Conservation (phyloP, 2,797 vertebrate species). For the Fringilla coelebs region DNA sequence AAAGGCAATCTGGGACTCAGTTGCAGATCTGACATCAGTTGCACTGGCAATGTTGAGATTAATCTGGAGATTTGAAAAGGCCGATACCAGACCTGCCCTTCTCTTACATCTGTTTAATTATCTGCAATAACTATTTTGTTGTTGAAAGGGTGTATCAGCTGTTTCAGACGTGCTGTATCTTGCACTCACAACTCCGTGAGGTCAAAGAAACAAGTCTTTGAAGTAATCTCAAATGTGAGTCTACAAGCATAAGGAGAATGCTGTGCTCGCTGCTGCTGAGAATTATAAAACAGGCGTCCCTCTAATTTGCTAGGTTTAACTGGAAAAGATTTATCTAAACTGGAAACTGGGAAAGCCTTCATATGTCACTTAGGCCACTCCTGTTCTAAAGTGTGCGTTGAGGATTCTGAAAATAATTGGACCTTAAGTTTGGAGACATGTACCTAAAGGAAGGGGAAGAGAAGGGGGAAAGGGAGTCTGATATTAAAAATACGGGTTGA, state of each 20-base stretch:
- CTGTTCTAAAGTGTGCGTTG: background rate
- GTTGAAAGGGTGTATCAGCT: constrained; percentile 65
- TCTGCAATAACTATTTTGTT: constrained; percentile 64
- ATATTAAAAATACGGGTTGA: background rate
- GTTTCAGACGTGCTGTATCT: constrained; percentile 65
- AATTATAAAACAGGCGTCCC: constrained; percentile 20
- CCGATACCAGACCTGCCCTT: constrained; percentile 54
- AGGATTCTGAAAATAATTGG: background rate
- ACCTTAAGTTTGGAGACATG: background rate
- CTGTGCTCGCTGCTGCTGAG: background rate
- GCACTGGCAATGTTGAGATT: constrained; percentile 17
- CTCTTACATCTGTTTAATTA: constrained; percentile 66
- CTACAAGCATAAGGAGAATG: background rate
- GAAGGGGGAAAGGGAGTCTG: background rate
- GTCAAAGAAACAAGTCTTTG: constrained; percentile 63
- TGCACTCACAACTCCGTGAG: constrained; percentile 31
- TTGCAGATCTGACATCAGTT: constrained; percentile 14
- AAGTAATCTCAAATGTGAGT: constrained; percentile 46
- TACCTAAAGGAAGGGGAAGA: background rate
- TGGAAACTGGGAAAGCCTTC: background rate
- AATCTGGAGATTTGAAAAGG: constrained; percentile 58
- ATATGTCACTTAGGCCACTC: background rate
- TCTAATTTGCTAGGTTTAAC: constrained; percentile 25
- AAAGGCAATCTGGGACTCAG: background rate
- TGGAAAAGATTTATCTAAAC: constrained; percentile 20